These are phyloP conservation scores for Parascotia fuliginaria DNA, from an alignment of 2,888 invertebrate genomes.

Conservation along the genomic window DNA sequence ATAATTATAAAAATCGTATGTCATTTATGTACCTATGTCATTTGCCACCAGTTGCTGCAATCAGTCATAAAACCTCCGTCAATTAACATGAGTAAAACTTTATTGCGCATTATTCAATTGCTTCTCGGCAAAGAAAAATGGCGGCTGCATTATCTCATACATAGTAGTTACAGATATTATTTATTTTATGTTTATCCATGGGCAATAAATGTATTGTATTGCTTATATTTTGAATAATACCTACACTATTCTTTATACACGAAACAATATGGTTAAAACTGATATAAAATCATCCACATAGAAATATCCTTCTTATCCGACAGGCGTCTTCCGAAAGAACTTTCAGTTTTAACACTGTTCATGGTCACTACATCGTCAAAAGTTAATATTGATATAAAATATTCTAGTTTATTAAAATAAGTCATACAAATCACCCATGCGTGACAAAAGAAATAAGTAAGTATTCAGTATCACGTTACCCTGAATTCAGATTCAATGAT, in stretches of 20 bases:
- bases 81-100: constrained; percentile 58
- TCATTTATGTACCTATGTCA: constrained; percentile 3
- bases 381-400: too few species aligned
- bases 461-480: too few species aligned
- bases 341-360: too few species aligned
- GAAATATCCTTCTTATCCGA: too few species aligned
- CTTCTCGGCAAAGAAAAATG: constrained; percentile 32
- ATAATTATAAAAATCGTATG: neutral
- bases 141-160: constrained; percentile 6
- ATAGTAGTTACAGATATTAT: constrained; percentile 9
- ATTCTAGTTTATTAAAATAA: too few species aligned
- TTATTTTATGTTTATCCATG: constrained; percentile 6
- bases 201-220: neutral
- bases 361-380: too few species aligned
- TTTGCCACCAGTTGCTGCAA: constrained; percentile 23
- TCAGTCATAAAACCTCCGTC: constrained; percentile 44
- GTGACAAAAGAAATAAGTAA: too few species aligned
- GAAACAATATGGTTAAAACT: too few species aligned
- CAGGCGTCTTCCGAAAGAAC: too few species aligned
- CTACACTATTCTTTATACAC: neutral
- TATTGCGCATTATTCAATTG: constrained; percentile 46
- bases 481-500: too few species aligned
- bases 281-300: too few species aligned
- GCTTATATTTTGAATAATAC: neutral
- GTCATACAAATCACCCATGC: too few species aligned